Evolutionary conservation across 2,113 vertebrate species (phyloP).

Genomic region (Coptodon bakossiorum): DNA sequence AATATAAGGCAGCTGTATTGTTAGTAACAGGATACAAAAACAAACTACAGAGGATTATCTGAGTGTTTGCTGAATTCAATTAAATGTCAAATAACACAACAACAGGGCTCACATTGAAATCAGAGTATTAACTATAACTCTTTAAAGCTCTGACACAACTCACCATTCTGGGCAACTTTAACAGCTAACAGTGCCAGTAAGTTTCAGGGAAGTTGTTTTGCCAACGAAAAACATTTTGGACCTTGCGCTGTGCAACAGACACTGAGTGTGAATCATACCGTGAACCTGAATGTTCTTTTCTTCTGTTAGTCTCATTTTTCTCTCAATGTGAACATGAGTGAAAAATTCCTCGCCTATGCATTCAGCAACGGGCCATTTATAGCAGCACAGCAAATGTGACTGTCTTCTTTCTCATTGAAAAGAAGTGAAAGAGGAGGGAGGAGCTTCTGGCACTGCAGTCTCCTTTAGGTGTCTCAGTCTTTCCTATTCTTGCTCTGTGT

Average conservation of each 20-base stretch:
- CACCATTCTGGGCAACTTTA: conserved; percentile 22
- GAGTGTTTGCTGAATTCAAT: neutral
- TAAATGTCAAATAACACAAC: neutral
- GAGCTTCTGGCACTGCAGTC: conserved; percentile 14
- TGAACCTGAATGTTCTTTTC: conserved; percentile 28
- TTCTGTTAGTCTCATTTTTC: neutral
- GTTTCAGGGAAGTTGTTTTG: conserved; percentile 20
- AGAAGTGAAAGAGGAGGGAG: neutral
- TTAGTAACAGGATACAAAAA: neutral
- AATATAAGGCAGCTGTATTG: neutral
- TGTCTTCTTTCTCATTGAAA: neutral
- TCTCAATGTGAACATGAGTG: neutral
- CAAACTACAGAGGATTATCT: neutral
- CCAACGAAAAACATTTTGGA: conserved; percentile 39
- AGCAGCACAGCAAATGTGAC: neutral
- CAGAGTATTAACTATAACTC: neutral
- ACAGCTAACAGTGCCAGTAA: conserved; percentile 3
- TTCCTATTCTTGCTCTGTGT: neutral
- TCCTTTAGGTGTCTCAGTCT: conserved; percentile 2
- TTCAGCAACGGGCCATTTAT: neutral
- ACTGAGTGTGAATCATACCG: conserved; percentile 8
- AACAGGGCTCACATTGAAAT: neutral
- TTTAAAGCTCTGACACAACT: neutral
- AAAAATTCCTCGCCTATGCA: neutral
- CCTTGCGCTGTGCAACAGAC: neutral